Percentiles rank a stretch among this genome's conserved stretches.
These are phyloP conservation scores for Cephalopterus ornatus DNA, from an alignment of 2,113 vertebrate species.

Conservation along the genomic window DNA sequence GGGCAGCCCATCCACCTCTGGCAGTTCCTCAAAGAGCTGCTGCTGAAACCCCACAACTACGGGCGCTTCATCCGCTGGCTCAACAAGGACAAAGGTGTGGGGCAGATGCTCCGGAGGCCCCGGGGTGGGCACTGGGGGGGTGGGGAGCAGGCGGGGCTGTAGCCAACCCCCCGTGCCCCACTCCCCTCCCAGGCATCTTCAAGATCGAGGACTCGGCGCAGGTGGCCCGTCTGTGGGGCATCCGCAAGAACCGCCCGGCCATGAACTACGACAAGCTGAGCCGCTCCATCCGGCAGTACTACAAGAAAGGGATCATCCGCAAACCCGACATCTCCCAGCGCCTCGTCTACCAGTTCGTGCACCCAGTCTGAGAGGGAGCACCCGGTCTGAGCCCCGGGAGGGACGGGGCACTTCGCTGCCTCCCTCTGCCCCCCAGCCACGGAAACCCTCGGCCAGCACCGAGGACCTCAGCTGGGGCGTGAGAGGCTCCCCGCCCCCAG, in stretches of 20 bases:
- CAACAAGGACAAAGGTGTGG: slow-evolving; percentile 93
- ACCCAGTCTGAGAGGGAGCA: slow-evolving; percentile 84
- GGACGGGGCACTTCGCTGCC: neutral
- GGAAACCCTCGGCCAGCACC: neutral
- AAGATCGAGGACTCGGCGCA: slow-evolving; percentile 98
- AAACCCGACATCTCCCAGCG: slow-evolving; percentile 97
- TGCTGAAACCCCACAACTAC: slow-evolving; percentile 93
- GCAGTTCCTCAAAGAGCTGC: slow-evolving; percentile 95
- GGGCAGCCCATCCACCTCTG: slow-evolving; percentile 96
- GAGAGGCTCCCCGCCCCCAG: neutral
- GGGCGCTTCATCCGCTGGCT: slow-evolving; percentile 97
- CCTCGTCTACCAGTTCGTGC: slow-evolving; percentile 97
- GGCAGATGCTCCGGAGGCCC: neutral
- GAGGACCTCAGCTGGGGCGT: neutral
- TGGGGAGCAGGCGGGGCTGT: neutral
- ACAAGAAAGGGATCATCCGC: slow-evolving; percentile 98
- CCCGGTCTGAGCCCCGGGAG: neutral
- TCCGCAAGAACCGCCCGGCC: slow-evolving; percentile 94
- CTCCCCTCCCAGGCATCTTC: slow-evolving; percentile 86
- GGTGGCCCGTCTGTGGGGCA: slow-evolving; percentile 93
- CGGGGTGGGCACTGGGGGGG: rapidly evolving
- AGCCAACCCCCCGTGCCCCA: rapidly evolving
- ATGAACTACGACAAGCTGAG: slow-evolving; percentile 99
- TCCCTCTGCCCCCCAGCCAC: neutral
- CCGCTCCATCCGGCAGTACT: slow-evolving; percentile 98